These are phyloP conservation scores for Phasianus colchicus DNA, from an alignment of 2,113 vertebrate species.

Conservation along the genomic window DNA sequence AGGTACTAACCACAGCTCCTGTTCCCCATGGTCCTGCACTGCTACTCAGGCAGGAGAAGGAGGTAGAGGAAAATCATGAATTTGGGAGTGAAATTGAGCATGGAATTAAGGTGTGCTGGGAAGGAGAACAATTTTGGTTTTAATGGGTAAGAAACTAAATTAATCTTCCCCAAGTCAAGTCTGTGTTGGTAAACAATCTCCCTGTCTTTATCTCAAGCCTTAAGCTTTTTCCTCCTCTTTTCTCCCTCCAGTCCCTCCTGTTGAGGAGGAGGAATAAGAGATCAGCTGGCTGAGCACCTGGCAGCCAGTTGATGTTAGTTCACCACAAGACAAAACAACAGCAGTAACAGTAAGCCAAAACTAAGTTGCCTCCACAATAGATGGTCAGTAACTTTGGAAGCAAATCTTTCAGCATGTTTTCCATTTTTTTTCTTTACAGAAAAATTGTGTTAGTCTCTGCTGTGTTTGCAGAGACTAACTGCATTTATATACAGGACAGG, in stretches of 20 bases:
- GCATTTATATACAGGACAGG: neutral
- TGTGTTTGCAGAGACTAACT: neutral
- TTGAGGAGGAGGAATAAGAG: neutral
- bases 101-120: neutral
- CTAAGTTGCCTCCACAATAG: neutral
- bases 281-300: fast-evolving
- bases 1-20: neutral
- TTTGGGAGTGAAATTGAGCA: neutral
- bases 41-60: neutral
- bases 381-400: neutral
- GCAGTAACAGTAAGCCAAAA: neutral
- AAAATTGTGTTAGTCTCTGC: too few relatives aligned
- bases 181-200: neutral
- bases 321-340: neutral
- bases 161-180: neutral
- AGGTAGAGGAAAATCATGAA: neutral
- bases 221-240: neutral
- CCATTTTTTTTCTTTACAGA: neutral
- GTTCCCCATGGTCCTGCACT: neutral
- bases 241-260: neutral
- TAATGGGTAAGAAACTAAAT: neutral
- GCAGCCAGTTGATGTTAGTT: neutral
- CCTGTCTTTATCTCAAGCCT: neutral
- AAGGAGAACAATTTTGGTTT: neutral
- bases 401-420: neutral